Conservation (phyloP, 1,140 invertebrate species). For the Phthorimaea operculella region DNA sequence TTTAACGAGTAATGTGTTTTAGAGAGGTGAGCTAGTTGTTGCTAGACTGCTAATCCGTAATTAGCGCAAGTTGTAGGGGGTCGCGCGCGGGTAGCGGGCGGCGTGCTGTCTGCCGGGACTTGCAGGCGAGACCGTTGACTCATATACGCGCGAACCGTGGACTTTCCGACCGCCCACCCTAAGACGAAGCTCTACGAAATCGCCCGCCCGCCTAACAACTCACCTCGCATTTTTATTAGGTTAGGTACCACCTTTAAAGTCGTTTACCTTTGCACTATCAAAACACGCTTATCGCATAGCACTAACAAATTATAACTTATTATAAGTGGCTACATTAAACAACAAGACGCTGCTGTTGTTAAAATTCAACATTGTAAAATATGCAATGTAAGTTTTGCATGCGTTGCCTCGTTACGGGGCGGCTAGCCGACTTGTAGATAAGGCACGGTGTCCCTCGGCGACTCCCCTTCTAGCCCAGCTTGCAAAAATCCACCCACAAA, state of each 20-base stretch:
- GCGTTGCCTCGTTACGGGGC: neutral
- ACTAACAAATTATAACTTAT: too few species aligned
- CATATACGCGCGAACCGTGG: slow-evolving; percentile 19
- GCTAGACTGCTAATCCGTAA: neutral
- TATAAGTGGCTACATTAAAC: too few species aligned
- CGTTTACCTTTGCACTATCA: too few species aligned
- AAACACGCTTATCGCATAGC: too few species aligned
- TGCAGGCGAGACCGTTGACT: slow-evolving; percentile 18
- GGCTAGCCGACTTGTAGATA: slow-evolving; percentile 11
- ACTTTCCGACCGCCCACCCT: slow-evolving; percentile 8
- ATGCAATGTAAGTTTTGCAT: neutral
- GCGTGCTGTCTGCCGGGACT: slow-evolving; percentile 24
- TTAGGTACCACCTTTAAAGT: neutral
- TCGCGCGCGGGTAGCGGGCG: slow-evolving; percentile 12
- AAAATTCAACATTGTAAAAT: slow-evolving; percentile 1
- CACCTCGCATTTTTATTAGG: neutral
- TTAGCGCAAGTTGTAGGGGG: neutral
- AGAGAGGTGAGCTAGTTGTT: neutral
- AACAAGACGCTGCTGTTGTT: neutral
- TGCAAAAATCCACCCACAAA: slow-evolving; percentile 7
- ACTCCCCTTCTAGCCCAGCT: slow-evolving; percentile 6
- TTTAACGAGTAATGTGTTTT: neutral
- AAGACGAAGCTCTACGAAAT: neutral
- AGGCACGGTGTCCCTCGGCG: slow-evolving; percentile 12
- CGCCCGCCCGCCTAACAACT: neutral